Percentiles rank a stretch among this genome's conserved stretches.
Evolutionary conservation across 2,797 vertebrate genomes (phyloP).

Genomic region (Molothrus aeneus): DNA sequence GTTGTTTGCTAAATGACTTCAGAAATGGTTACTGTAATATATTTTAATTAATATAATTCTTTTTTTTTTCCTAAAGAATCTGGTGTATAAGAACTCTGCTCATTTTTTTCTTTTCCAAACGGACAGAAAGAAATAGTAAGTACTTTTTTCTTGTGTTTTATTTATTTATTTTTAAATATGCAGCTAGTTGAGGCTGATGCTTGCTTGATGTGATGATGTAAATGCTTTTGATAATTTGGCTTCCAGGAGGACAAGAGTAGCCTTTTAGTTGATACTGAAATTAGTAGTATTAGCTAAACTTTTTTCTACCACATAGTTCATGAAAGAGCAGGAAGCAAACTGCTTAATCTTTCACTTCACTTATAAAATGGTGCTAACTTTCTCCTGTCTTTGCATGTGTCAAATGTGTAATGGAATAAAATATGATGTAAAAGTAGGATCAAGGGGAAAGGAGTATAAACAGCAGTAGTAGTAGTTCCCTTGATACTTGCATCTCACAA

Average conservation of each 20-base stretch:
- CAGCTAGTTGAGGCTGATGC: background rate
- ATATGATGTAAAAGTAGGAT: background rate
- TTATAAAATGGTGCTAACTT: background rate
- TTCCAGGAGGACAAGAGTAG: background rate
- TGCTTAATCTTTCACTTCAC: background rate
- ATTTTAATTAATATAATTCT: slow-evolving; percentile 40
- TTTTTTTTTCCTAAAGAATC: slow-evolving; percentile 78
- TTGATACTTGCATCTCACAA: background rate
- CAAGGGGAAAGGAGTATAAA: background rate
- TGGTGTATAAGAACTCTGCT: slow-evolving; percentile 91
- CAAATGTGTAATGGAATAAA: background rate
- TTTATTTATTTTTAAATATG: background rate
- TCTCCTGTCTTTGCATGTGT: background rate
- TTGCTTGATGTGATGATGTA: background rate
- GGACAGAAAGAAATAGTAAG: slow-evolving; percentile 96
- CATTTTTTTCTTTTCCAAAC: slow-evolving; percentile 89
- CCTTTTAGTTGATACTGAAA: background rate
- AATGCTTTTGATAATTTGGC: background rate
- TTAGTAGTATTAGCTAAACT: background rate
- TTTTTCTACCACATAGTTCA: background rate
- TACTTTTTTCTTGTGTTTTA: background rate
- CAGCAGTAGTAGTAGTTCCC: background rate
- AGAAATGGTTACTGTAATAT: background rate
- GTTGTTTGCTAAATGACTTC: background rate
- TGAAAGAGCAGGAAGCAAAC: background rate